These are phyloP conservation scores for Rhea pennata DNA, from an alignment of 2,113 vertebrate species.

Conservation along the genomic window DNA sequence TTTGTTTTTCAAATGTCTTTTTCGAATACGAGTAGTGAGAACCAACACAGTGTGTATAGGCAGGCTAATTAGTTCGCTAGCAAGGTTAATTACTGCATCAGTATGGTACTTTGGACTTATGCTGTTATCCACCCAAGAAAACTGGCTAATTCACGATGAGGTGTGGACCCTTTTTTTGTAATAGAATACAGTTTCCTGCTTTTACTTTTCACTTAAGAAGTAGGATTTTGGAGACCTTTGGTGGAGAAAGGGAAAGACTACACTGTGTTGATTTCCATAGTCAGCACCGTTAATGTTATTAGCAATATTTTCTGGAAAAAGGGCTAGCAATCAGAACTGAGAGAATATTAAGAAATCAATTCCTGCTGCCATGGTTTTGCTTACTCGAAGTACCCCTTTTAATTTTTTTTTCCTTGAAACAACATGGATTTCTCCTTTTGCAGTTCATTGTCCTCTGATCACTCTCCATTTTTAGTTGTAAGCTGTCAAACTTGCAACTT, in stretches of 20 bases:
- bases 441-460: background rate
- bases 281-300: background rate
- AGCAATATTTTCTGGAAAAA: background rate
- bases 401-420: background rate
- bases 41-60: background rate
- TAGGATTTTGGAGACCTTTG: background rate
- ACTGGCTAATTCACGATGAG: background rate
- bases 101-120: background rate
- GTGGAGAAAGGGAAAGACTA: background rate
- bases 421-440: background rate
- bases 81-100: conserved; percentile 7
- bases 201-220: background rate
- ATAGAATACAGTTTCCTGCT: background rate
- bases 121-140: background rate
- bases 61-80: conserved; percentile 17
- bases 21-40: background rate
- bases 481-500: background rate
- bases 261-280: background rate
- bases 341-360: background rate
- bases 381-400: accelerated
- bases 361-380: background rate
- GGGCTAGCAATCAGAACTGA: background rate
- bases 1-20: conserved; percentile 1
- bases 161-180: background rate
- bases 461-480: background rate